These are phyloP conservation scores for Cepaea hortensis DNA, from an alignment of 2,888 invertebrate species.

Conservation along the genomic window DNA sequence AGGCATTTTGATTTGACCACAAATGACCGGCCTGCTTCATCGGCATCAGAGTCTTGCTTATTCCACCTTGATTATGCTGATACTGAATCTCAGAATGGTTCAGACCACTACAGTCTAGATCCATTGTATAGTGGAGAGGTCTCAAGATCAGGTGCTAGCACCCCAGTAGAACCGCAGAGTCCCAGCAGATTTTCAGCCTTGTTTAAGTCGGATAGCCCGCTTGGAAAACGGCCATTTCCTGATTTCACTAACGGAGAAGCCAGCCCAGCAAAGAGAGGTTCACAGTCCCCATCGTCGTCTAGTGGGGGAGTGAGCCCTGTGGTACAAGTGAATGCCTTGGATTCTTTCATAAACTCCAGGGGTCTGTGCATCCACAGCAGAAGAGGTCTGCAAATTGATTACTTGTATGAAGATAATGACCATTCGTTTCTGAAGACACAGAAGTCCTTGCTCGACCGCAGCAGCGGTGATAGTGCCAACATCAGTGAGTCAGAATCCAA, in stretches of 20 bases:
- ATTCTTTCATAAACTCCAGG: conserved; percentile 31
- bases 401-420: conserved; percentile 4
- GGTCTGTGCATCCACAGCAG: conserved; percentile 15
- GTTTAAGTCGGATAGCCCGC: conserved; percentile 39
- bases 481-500: conserved; percentile 69
- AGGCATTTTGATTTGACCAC: conserved; percentile 8
- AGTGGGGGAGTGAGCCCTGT: conserved; percentile 39
- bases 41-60: background rate
- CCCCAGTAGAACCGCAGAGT: conserved; percentile 28
- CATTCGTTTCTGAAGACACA: conserved; percentile 4
- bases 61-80: conserved; percentile 7
- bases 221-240: conserved; percentile 45
- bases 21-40: background rate
- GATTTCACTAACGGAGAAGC: conserved; percentile 30
- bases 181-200: conserved; percentile 32
- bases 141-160: background rate
- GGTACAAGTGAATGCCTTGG: conserved; percentile 11
- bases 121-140: background rate
- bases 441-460: conserved; percentile 55
- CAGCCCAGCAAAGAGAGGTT: conserved; percentile 45
- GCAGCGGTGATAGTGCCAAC: conserved; percentile 69
- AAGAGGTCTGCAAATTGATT: conserved; percentile 11
- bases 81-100: background rate
- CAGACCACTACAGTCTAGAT: conserved; percentile 22
- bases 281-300: conserved; percentile 29